A percentile compares a stretch with the other conserved stretches of the same genome.
Conservation (phyloP, 1,140 invertebrate genomes). For the Lasaia peninsularis region DNA sequence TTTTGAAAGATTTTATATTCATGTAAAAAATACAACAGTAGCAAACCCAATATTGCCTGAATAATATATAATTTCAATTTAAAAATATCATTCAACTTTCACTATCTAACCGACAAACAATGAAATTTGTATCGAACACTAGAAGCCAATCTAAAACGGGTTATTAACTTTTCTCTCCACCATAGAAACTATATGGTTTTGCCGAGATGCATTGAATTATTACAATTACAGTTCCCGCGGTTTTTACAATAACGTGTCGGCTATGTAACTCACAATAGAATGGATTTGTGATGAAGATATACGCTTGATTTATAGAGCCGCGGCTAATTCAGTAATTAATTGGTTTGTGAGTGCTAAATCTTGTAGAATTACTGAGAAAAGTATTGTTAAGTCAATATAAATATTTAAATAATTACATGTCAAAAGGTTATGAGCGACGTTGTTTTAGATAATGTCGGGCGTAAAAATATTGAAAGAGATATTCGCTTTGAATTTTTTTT, state of each 20-base stretch:
- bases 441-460: too few relatives aligned
- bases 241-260: conserved; percentile 38
- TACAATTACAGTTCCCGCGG: conserved; percentile 56
- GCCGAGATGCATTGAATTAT: conserved; percentile 32
- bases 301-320: not conserved
- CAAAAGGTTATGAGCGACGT: too few relatives aligned
- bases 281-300: not conserved
- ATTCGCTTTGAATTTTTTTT: too few relatives aligned
- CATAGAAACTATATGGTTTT: conserved; percentile 52
- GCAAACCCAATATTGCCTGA: too few relatives aligned
- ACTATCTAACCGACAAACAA: conserved; percentile 27
- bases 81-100: conserved; percentile 29
- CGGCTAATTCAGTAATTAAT: not conserved
- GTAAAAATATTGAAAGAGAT: too few relatives aligned
- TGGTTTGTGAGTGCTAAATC: not conserved
- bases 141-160: conserved; percentile 40
- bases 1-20: too few relatives aligned
- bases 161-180: conserved; percentile 65
- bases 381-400: too few relatives aligned
- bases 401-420: too few relatives aligned
- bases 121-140: conserved; percentile 47
- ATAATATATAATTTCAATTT: conserved; percentile 8
- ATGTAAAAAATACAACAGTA: too few relatives aligned
- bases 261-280: conserved; percentile 4
- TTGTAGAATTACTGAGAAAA: too few relatives aligned